Evolutionary conservation across 2,888 invertebrate species (phyloP).

Genomic region (Acholoe squamosa): DNA sequence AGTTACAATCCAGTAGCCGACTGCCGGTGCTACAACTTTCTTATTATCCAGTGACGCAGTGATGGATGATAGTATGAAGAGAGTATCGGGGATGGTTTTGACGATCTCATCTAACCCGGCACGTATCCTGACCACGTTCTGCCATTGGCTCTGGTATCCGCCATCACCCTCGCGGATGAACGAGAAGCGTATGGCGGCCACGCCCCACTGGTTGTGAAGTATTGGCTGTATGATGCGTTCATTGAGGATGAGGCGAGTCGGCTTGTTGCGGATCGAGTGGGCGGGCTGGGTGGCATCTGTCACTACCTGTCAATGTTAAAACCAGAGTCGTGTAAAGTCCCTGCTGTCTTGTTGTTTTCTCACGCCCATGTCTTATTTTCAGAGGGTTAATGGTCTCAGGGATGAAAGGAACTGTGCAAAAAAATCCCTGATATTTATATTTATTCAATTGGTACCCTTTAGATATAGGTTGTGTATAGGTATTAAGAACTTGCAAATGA

Average conservation of each 20-base stretch:
- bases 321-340: neutral
- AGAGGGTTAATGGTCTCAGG: no score
- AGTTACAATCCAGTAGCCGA: slow-evolving; percentile 34
- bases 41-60: neutral
- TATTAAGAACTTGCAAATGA: no score
- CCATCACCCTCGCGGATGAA: neutral
- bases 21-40: neutral
- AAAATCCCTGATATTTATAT: neutral
- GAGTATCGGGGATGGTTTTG: neutral
- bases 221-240: slow-evolving; percentile 15
- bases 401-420: neutral
- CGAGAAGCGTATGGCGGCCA: neutral
- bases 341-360: neutral
- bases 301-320: slow-evolving; percentile 32
- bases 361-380: neutral
- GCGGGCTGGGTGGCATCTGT: neutral
- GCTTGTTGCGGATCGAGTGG: neutral
- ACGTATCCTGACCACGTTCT: neutral
- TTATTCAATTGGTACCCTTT: no score
- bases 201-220: neutral
- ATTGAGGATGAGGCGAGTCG: neutral
- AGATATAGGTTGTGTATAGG: no score
- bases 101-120: neutral
- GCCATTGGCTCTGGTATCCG: neutral
- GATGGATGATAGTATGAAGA: slow-evolving; percentile 19